These are phyloP conservation scores for Sabellastarte sp. DNA, from an alignment of 2,888 invertebrate genomes.

Conservation along the genomic window DNA sequence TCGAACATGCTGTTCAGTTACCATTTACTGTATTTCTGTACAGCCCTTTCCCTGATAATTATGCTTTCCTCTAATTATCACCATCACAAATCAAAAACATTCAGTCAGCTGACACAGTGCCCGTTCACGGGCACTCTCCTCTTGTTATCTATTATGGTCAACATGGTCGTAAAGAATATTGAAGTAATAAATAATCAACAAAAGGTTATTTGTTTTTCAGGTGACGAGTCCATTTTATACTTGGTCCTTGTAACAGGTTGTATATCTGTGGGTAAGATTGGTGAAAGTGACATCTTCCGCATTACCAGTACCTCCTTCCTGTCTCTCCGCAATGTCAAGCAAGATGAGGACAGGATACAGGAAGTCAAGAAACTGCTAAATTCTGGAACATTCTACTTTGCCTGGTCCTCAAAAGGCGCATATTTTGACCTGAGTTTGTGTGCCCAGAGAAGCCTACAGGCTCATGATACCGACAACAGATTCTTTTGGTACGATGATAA, in stretches of 20 bases:
- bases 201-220: constrained; percentile 37
- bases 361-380: constrained; percentile 80
- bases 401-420: constrained; percentile 68
- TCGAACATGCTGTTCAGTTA: no score
- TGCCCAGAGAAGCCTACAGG: constrained; percentile 83
- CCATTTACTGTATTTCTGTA: no score
- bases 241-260: constrained; percentile 93
- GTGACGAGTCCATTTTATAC: constrained; percentile 58
- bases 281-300: constrained; percentile 90
- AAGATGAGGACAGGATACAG: constrained; percentile 58
- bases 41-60: no score
- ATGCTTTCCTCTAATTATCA: no score
- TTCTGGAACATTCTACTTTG: constrained; percentile 98
- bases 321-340: constrained; percentile 66
- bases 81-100: no score
- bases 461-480: constrained; percentile 82
- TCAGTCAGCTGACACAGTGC: no score
- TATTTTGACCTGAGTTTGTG: constrained; percentile 90
- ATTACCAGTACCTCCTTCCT: constrained; percentile 90
- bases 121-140: no score
- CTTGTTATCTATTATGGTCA: no score
- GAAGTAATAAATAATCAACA: no score
- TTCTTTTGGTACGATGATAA: constrained; percentile 94
- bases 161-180: no score
- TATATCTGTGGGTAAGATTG: constrained; percentile 93